Evolutionary conservation across 2,888 invertebrate genomes (phyloP).

Genomic region (Cheilosia vulpina): DNA sequence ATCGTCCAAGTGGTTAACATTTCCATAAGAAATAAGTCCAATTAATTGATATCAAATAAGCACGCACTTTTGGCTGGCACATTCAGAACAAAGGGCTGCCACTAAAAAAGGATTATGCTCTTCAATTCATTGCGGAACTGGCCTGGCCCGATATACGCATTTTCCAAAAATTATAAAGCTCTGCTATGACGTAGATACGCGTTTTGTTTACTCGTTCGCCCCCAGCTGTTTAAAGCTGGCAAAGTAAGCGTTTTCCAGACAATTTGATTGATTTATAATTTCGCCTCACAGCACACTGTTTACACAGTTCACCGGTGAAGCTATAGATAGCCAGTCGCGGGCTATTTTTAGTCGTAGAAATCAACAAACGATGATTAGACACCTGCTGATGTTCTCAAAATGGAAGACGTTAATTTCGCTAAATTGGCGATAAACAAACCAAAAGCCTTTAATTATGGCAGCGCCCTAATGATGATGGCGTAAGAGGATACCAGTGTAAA

Average conservation of each 20-base stretch:
- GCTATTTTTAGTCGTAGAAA: slow-evolving; percentile 5
- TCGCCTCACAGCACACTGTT: background rate
- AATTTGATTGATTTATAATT: slow-evolving; percentile 36
- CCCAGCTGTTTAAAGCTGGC: background rate
- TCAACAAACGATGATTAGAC: background rate
- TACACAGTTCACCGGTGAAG: background rate
- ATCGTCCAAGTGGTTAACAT: slow-evolving; percentile 6
- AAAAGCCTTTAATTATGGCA: background rate
- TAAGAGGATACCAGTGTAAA: background rate
- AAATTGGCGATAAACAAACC: slow-evolving; percentile 1
- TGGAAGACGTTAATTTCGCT: background rate
- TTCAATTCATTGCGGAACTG: background rate
- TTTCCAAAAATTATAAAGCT: background rate
- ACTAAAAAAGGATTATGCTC: background rate
- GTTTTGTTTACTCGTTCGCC: background rate
- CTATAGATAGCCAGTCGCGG: background rate
- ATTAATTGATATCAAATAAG: background rate
- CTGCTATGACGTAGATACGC: background rate
- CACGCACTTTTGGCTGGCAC: background rate
- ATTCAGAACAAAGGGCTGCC: background rate
- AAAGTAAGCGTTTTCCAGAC: background rate
- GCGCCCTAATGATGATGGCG: slow-evolving; percentile 2
- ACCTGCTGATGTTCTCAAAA: slow-evolving; percentile 23
- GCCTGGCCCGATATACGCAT: background rate
- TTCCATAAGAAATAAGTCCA: background rate